phyloP scores from a whole-genome alignment of 2,113 vertebrate species.

The Toxotes chatareus region DNA sequence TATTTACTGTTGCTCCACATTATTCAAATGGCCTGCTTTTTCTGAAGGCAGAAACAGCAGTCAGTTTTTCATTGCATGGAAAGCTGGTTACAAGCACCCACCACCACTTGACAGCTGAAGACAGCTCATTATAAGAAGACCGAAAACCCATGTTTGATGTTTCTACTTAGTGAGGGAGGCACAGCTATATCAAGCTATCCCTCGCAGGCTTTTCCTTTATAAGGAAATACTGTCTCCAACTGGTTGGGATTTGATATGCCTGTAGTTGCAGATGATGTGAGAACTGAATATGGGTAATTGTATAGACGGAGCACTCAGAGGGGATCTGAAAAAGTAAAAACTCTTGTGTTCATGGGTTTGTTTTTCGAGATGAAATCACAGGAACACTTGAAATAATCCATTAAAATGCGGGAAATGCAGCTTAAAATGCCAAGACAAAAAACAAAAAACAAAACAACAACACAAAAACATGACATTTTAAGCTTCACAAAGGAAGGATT shows the following conservation, averaged over 20 bases:
- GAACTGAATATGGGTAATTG: conserved; percentile 78
- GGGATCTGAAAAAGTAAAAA: conserved; percentile 54
- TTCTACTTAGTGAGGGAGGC: conserved; percentile 81
- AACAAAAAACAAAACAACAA: conserved; percentile 8
- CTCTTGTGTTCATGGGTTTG: conserved; percentile 44
- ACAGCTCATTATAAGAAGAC: conserved; percentile 84
- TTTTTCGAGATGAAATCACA: conserved; percentile 55
- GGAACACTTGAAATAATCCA: conserved; percentile 10
- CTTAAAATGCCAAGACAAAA: conserved; percentile 21
- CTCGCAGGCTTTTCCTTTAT: conserved; percentile 81
- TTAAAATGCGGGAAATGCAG: conserved; percentile 5
- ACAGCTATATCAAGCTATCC: conserved; percentile 81
- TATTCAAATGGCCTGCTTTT: conserved; percentile 78
- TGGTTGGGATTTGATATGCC: conserved; percentile 79
- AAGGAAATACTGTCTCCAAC: conserved; percentile 80
- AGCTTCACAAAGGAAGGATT: conserved; percentile 50
- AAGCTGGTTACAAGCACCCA: conserved; percentile 80
- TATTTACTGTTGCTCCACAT: conserved; percentile 77
- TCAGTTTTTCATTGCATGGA: conserved; percentile 77
- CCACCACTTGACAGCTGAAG: conserved; percentile 83
- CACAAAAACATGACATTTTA: conserved; percentile 25
- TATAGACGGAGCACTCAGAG: conserved; percentile 67
- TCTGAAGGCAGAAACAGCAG: conserved; percentile 69
- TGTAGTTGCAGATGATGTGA: conserved; percentile 74
- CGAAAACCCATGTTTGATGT: conserved; percentile 84